Percentiles rank a stretch among this genome's conserved stretches.
Evolutionary conservation across 2,888 invertebrate species (phyloP).

Genomic region (Agrilus cyanescens): DNA sequence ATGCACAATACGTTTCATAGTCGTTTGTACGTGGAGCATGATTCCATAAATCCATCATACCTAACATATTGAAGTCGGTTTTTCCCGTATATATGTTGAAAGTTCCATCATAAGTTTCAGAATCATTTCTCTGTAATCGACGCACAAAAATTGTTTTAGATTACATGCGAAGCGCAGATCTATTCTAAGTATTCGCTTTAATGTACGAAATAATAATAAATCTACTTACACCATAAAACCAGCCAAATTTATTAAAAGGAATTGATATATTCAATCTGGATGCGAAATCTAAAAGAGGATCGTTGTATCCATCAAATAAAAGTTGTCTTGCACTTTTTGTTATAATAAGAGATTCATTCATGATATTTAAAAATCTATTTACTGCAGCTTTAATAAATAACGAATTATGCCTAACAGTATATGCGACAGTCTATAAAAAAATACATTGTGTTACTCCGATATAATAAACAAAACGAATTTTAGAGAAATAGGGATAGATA

Average conservation of each 20-base stretch:
- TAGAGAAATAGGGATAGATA: no score
- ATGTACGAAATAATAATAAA: background rate
- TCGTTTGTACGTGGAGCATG: conserved; percentile 42
- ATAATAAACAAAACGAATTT: no score
- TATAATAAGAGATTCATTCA: conserved; percentile 42
- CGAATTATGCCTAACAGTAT: conserved; percentile 41
- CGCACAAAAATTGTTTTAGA: conserved; percentile 7
- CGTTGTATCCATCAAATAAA: conserved; percentile 73
- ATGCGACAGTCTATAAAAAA: conserved; percentile 49
- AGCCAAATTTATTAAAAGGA: conserved; percentile 70
- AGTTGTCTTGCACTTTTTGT: conserved; percentile 55
- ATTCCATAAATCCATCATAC: conserved; percentile 63
- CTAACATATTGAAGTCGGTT: conserved; percentile 50
- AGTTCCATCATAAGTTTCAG: conserved; percentile 59
- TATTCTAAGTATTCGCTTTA: background rate
- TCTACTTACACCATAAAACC: conserved; percentile 63
- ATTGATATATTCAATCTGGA: conserved; percentile 44
- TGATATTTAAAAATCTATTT: conserved; percentile 42
- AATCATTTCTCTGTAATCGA: conserved; percentile 53
- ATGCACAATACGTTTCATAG: conserved; percentile 49
- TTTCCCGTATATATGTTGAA: conserved; percentile 68
- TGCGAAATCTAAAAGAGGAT: conserved; percentile 51
- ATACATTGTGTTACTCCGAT: no score
- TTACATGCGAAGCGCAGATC: background rate
- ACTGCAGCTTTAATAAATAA: conserved; percentile 36